Base-by-base conservation (phyloP, 2,888 invertebrate species). In the Heliothis peltigera region DNA sequence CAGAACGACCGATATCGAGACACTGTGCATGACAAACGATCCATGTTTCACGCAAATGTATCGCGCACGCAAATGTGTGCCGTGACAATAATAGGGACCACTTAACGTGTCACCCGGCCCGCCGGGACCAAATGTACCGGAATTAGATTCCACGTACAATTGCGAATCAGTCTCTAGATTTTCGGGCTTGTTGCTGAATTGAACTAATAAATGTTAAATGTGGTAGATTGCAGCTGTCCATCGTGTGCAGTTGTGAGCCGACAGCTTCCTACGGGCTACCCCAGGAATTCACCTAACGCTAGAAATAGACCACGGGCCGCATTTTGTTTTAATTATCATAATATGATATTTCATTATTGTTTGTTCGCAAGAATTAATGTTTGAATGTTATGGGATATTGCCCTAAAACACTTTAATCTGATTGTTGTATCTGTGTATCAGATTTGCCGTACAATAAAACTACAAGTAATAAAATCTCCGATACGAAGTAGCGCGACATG, bases 11-110 rank as follows among this genome's bases (percentile, higher is more conserved):
- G 79, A 79, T 81, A 81, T 66, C 81, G 79, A 71, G 80, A 77
- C 80, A 74, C 65, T 62, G 60, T 65, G 68, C 71, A 77, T 80
- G 80, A 81, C 79, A 77, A 80, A 80, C 79, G 80, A 79, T 65
- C 74, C 71, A 75, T 71, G 78, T 80, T 64, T 68, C 70, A 77
- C 74, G 58, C 54, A 58, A 57, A 72, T 76, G 55, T 70, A 72
- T 70, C 73, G 59, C 52, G 46, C 46, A 52, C 52, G 59, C 43
- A 58, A 55, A 65, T 59, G 59, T 70, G 47, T 43, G 42, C 64
- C 51, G 57, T 46, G 72, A 60, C 73, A 77, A 73, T 72, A 73
- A 73, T 77, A 64, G 56, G 44, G 57, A 54, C 57, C 73, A 73
- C 73, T 77, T 77, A 77, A 77, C 73, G 43, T 64, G 72, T 60